Base-by-base conservation (phyloP, 2,888 invertebrate species). In the Athrips mouffetella region DNA sequence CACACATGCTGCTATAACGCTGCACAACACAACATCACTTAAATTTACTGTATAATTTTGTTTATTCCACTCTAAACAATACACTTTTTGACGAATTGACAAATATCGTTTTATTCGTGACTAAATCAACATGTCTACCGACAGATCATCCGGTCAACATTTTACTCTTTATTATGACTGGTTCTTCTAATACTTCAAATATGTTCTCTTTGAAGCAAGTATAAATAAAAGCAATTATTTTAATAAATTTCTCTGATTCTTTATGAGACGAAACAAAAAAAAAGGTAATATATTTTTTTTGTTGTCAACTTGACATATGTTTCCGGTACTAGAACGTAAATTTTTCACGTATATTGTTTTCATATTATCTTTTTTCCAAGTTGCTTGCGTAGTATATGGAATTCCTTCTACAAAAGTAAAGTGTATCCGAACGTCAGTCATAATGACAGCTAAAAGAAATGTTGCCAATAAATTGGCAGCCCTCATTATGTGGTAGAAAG, bases 111-210 rank as follows among this genome's bases (percentile, higher is more conserved):
- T 72, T 70, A 70, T 70, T 82, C 77, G 73, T 82, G 81, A 81
- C 80, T 77, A 72, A 84, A 76, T 80, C 85, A 87, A 87, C 83
- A 87, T 86, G 86, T 85, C 86, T 61, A 76, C 82, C 80, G 70
- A 79, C 74, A 70, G 70, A 61, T 76, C 69, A 72, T 83, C 81
- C 83, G 84, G 80, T 82, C 79, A 76, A 66, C n/a, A n/a, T n/a
- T n/a, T n/a, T n/a, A n/a, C n/a, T n/a, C n/a, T n/a, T n/a, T n/a
- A n/a, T n/a, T n/a, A n/a, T n/a, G n/a, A n/a, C n/a, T n/a, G n/a
- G n/a, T n/a, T n/a, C n/a, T n/a, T n/a, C n/a, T n/a, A n/a, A n/a
- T n/a, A n/a, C n/a, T n/a, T n/a, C n/a, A n/a, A n/a, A n/a, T n/a
- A n/a, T n/a, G n/a, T n/a, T n/a, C n/a, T n/a, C n/a, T n/a, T n/a